Base-by-base conservation (phyloP, 1,140 invertebrate genomes). In the Diprion similis region DNA sequence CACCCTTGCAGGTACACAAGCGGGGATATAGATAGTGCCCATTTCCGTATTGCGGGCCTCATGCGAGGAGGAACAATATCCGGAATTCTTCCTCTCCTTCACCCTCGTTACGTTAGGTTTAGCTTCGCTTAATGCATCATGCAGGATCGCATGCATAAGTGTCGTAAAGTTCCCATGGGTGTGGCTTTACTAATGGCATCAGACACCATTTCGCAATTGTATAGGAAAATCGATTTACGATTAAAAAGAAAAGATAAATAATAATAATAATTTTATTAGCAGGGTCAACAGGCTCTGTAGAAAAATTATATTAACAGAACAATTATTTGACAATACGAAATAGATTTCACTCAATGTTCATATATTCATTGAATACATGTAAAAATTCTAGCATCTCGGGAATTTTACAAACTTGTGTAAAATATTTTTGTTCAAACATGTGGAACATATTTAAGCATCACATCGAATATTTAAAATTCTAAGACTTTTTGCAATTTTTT, bases 1-100 rank as follows among this genome's bases (percentile, higher is more conserved):
- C 11, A 17, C 11, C n/a, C 51, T 13, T 15, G 11, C 51, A 59
- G 51, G 51, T 59, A 59, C 51, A 59, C 51, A 59, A 15, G 51
- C 51, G 3, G 6, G 51, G 51, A 15, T 15, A 15, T 15, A 59
- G n/a, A 59, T 59, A 9, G 51, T 59, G 51, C 51, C 51, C 51
- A 59, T 17, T 59, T 59, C 51, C 51, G 51, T 13, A 17, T 17
- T 59, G 51, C 7, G 51, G 9, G n/a, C 51, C 8, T 3, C 51
- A 17, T 59, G 51, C 51, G 51, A 59, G 51, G 51, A 59, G 51
- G 51, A 59, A 59, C 51, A 59, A 59, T 59, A 59, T 59, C 51
- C 51, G 51, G 51, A 59, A 59, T 59, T 15, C 11, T 15, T 59
- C 9, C 11, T 59, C 9, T 59, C n/a, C 51, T 59, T 17, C 51